Percentiles rank a stretch among this genome's conserved stretches.
These are phyloP conservation scores for Aphidoletes aphidimyza DNA, from an alignment of 2,888 invertebrate species.

Conservation along the genomic window DNA sequence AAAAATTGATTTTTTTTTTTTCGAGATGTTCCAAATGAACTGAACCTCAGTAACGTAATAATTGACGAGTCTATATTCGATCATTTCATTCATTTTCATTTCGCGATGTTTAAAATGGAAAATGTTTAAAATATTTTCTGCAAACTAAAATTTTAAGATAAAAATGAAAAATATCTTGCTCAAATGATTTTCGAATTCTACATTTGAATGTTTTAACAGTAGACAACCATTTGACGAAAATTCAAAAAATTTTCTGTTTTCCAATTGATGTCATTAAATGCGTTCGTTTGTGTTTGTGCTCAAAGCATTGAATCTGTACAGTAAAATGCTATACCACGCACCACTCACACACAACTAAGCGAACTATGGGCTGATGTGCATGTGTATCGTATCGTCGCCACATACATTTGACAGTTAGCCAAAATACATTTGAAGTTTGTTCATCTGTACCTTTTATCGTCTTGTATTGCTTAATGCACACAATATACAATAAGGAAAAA, in stretches of 20 bases:
- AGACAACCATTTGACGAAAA: not conserved
- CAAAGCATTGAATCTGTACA: not conserved
- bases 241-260: not conserved
- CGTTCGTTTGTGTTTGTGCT: not conserved
- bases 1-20: too few relatives aligned
- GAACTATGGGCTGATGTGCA: not conserved
- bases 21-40: too few relatives aligned
- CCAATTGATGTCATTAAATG: not conserved
- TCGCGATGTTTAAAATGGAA: too few relatives aligned
- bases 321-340: constrained; percentile 35
- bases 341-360: constrained; percentile 2
- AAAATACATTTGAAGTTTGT: constrained; percentile 51
- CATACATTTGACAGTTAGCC: constrained; percentile 51
- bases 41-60: too few relatives aligned
- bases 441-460: constrained; percentile 50
- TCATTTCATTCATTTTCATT: too few relatives aligned
- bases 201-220: not conserved
- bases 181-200: not conserved
- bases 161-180: not conserved
- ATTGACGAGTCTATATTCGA: too few relatives aligned
- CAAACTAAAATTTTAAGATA: not conserved
- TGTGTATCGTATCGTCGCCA: constrained; percentile 1
- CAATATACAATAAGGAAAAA: not conserved
- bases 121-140: too few relatives aligned
- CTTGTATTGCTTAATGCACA: constrained; percentile 38